Evolutionary conservation across 2,797 vertebrate species (phyloP), one percentile per base, ranked within the genome.

Genomic region (Cyprinodon diabolis): DNA sequence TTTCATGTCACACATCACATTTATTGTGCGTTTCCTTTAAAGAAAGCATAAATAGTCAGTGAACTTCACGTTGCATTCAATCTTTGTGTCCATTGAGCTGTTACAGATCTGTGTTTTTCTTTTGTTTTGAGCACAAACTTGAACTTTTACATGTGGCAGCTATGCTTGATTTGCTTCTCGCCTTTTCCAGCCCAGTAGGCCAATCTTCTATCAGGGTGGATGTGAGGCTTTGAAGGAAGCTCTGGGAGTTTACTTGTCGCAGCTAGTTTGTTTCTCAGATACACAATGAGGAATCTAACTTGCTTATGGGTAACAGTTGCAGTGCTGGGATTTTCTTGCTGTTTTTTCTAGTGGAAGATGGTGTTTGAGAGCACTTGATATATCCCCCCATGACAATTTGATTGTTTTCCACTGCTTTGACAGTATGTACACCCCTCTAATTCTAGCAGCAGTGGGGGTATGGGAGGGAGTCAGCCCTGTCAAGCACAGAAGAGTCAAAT

Each of bases 171-270:
- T 93, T 86, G 84, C 76, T 87, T 78, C 80, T 76, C 84, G 86
- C 83, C 80, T 92, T 93, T 94, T 92, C 86, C 85, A 88, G 89
- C 90, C 90, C 89, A 90, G 81, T 88, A 86, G 87, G 74, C 84
- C 88, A 83, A 45, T 86, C 77, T 69, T 85, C 66, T 81, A 78
- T 87, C 45, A 4, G 79, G 71, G 80, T 77, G 83, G 84, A 68
- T 8, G 54, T 56, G 68, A 78, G 70, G 74, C 78, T 79, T 84
- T 79, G 82, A 89, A 86, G 80, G 83, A 88, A 87, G 87, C 87
- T 85, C 69, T 82, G 84, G 83, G 89, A 90, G 72, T 91, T 90
- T 83, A 84, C 80, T 89, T 89, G 87, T 91, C 86, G 86, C 79
- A 73, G 80, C 43, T 91, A 88, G 86, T 93, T 93, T 92, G 90